Percentiles rank a stretch among this genome's conserved stretches.
These are phyloP conservation scores for Chaenodraco wilsoni DNA, from an alignment of 2,797 vertebrate species.

Conservation along the genomic window DNA sequence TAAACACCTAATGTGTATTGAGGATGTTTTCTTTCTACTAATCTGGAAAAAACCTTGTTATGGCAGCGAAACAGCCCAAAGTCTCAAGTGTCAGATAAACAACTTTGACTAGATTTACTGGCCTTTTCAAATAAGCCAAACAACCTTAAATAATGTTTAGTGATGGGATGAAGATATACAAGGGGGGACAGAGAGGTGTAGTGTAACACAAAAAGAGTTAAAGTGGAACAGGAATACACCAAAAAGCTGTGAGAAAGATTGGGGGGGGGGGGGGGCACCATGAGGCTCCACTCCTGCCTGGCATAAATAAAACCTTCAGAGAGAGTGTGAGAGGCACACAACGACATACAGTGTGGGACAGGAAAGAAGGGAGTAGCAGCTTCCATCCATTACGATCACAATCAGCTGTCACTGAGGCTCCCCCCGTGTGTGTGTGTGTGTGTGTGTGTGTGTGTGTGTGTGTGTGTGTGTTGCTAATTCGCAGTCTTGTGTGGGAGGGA, in stretches of 20 bases:
- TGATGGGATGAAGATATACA: conserved; percentile 8
- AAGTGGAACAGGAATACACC: conserved; percentile 17
- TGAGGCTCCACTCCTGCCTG: conserved; percentile 30
- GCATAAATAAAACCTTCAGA: conserved; percentile 37
- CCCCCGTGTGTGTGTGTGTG: conserved; percentile 1
- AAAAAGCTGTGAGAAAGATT: conserved; percentile 29
- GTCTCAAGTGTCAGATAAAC: too few species aligned
- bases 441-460: conserved; percentile 15
- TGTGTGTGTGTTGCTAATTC: conserved; percentile 35
- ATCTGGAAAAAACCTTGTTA: too few species aligned
- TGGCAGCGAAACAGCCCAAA: too few species aligned
- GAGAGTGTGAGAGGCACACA: conserved; percentile 28
- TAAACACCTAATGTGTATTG: too few species aligned
- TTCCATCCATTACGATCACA: conserved; percentile 70
- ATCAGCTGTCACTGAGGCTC: conserved; percentile 65
- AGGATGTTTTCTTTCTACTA: too few species aligned
- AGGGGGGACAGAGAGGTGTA: conserved; percentile 2
- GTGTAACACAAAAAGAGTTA: conserved; percentile 43
- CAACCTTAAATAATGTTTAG: background rate
- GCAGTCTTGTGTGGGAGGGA: conserved; percentile 48
- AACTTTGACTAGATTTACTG: too few species aligned
- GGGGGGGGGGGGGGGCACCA: conserved; percentile 5
- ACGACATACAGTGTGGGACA: conserved; percentile 46
- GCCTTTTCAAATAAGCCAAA: too few species aligned
- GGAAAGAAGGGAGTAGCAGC: conserved; percentile 59